Evolutionary conservation across 2,797 vertebrate species (phyloP).

Genomic region (Dermochelys coriacea): DNA sequence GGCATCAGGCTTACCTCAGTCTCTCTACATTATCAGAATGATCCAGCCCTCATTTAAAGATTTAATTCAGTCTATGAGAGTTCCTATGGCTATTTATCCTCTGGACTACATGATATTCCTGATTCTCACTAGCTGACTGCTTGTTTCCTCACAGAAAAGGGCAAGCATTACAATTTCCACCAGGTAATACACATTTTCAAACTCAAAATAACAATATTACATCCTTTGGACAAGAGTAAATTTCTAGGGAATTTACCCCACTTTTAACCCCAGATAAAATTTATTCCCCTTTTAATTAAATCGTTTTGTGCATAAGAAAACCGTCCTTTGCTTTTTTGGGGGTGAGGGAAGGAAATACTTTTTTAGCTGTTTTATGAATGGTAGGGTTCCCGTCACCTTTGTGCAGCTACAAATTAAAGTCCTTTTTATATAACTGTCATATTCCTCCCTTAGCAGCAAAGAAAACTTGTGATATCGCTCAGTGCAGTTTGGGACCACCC

Average conservation of each 20-base stretch:
- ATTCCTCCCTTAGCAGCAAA: background rate
- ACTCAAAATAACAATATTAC: background rate
- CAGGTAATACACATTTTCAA: background rate
- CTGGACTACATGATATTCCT: conserved; percentile 22
- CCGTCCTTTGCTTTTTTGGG: background rate
- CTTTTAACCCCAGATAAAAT: background rate
- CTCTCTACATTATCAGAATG: conserved; percentile 37
- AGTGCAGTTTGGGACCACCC: background rate
- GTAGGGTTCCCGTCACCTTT: fast-evolving
- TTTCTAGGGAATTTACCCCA: background rate
- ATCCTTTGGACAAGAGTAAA: background rate
- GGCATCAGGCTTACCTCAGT: conserved; percentile 41
- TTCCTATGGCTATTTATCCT: conserved; percentile 21
- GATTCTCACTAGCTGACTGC: conserved; percentile 16
- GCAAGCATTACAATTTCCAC: conserved; percentile 24
- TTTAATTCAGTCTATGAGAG: conserved; percentile 49
- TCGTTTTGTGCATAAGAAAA: background rate
- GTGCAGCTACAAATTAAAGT: background rate
- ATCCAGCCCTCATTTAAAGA: conserved; percentile 56
- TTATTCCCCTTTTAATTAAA: background rate
- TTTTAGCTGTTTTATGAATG: background rate
- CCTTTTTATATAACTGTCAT: background rate
- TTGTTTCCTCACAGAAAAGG: conserved; percentile 18
- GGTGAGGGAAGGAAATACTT: background rate
- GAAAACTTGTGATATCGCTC: background rate